Evolutionary conservation across 2,888 invertebrate genomes (phyloP), one percentile per base, ranked within the genome.

Genomic region (Crocallis elinguaria): DNA sequence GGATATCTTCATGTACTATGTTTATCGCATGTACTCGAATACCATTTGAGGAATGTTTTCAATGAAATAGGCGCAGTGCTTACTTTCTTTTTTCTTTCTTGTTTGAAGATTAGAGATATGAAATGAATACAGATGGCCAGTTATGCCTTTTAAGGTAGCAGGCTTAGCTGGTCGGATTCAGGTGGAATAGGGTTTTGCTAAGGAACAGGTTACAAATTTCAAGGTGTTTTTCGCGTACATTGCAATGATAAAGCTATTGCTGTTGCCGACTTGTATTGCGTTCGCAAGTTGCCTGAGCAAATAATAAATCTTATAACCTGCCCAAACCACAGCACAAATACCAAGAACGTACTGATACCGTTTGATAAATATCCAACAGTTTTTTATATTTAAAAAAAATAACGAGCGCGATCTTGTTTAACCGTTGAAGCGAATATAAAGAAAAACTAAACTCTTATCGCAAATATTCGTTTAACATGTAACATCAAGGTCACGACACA

Each of bases 401-500:
- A 25, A 3, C 1, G 9, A 36, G 19, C 35, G n/a, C 12, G 38
- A 43, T 32, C 35, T 45, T 17, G 38, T 30, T n/a, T 45, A 44
- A 52, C 30, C 25, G 19, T 14, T 35, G 33, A 23, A 45, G 41
- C 35, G 29, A 36, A 41, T 17, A 38, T 25, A 38, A 27, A 25
- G 36, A 25, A 49, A 37, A 50, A 50, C 38, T 57, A 27, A 38
- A 49, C 35, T 49, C 38, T 59, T 37, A 50, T 43, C 49, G 25
- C 30, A 45, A 41, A 49, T 35, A 60, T 65, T 66, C 56, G 62
- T 63, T 60, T 63, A 33, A 45, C 43, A 45, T 42, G 50, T 44
- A 49, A 38, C 38, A 33, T 65, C 65, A 65, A 64, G 71, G 63
- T 69, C 73, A 64, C 66, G 70, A 62, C 71, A 73, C 71, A 57